A percentile compares a stretch with the other conserved stretches of the same genome.
These are phyloP conservation scores for Montipora foliosa DNA, from an alignment of 64 coral and sea anemone species.

Conservation along the genomic window DNA sequence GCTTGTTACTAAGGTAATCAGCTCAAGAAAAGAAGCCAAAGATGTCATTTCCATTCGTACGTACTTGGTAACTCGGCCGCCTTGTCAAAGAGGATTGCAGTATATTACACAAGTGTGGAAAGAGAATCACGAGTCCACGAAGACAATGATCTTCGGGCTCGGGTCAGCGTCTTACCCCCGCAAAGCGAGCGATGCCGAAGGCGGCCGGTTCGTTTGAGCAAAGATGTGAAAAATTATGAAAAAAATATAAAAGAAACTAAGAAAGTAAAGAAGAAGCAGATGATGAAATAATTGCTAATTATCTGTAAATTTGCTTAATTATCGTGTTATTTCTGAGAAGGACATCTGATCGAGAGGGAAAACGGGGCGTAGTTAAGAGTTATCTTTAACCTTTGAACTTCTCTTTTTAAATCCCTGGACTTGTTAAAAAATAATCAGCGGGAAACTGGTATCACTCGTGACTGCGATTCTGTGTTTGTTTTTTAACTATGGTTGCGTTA, in stretches of 20 bases:
- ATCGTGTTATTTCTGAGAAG: background rate
- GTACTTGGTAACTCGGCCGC: background rate
- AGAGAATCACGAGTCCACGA: too few species aligned
- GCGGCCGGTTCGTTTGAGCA: background rate
- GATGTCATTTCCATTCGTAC: background rate
- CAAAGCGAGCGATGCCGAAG: background rate
- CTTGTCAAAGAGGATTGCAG: too few species aligned
- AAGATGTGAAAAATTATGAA: background rate
- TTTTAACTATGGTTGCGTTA: background rate
- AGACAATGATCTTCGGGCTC: too few species aligned
- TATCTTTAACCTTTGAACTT: background rate
- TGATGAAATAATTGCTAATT: background rate
- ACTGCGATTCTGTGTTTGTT: background rate
- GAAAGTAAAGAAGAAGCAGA: background rate
- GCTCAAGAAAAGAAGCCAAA: background rate
- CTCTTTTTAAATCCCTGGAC: background rate
- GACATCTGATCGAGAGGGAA: background rate
- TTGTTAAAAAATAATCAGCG: background rate
- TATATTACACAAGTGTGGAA: too few species aligned
- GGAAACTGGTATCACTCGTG: background rate
- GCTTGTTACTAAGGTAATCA: background rate
- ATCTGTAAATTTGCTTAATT: background rate
- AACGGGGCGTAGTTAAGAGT: background rate
- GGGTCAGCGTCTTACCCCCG: too few species aligned
- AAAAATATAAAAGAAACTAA: background rate